phyloP scores from a whole-genome alignment of 2,888 invertebrate genomes.

The Cheilosia impressa region DNA sequence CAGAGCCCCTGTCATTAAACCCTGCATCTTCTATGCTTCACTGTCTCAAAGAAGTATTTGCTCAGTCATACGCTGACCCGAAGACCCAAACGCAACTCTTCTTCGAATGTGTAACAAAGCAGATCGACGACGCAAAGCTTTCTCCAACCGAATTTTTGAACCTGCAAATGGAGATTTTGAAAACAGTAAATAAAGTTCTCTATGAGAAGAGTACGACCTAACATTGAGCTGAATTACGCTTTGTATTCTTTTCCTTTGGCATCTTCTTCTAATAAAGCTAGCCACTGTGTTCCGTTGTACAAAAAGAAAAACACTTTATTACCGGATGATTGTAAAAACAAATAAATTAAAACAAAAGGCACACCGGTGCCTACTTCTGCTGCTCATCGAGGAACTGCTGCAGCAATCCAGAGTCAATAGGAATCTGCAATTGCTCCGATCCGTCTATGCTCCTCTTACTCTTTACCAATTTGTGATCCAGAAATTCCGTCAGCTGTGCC shows the following conservation, averaged over 20 bases:
- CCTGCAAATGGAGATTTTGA: not conserved
- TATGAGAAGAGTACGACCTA: not conserved
- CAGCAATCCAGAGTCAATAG: conserved; percentile 89
- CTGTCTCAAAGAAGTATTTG: not conserved
- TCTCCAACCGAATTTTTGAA: not conserved
- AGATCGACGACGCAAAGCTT: not conserved
- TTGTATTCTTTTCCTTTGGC: not conserved
- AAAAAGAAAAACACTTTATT: conserved; percentile 18
- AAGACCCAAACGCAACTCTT: not conserved
- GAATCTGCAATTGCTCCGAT: conserved; percentile 91
- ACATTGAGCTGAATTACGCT: not conserved
- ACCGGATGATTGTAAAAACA: conserved; percentile 37
- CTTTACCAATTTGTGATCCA: conserved; percentile 96
- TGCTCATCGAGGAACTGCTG: conserved; percentile 89
- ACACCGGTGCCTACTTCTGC: conserved; percentile 78
- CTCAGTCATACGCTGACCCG: not conserved
- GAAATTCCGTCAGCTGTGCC: conserved; percentile 96
- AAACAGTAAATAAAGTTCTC: not conserved
- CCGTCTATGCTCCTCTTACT: conserved; percentile 92
- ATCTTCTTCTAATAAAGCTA: not conserved
- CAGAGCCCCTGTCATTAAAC: not conserved
- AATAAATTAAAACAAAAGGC: conserved; percentile 54
- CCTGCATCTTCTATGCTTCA: not conserved
- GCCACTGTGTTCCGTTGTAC: not conserved
- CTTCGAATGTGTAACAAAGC: not conserved